These are phyloP conservation scores for Muscicapa comitata DNA, from an alignment of 2,797 vertebrate species.

Conservation along the genomic window DNA sequence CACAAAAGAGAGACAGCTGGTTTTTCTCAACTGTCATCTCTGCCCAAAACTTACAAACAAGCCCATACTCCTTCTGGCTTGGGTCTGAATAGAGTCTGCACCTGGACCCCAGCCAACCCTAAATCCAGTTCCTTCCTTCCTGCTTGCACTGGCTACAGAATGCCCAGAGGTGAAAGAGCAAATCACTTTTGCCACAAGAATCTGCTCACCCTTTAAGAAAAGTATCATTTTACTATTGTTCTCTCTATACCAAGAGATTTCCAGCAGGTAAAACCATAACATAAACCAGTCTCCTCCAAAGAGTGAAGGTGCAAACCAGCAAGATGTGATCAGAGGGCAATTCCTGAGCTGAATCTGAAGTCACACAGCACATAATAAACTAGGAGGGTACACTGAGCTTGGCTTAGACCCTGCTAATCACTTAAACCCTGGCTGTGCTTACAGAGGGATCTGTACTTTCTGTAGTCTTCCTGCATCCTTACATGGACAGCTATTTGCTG, in stretches of 20 bases:
- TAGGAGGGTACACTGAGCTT: background rate
- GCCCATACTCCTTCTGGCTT: background rate
- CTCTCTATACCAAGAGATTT: background rate
- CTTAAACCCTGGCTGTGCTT: constrained; percentile 20
- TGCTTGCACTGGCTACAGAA: background rate
- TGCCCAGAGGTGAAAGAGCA: background rate
- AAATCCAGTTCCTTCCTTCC: constrained; percentile 32
- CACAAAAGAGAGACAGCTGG: background rate
- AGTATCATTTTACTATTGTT: background rate
- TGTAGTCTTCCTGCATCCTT: background rate
- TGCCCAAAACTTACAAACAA: background rate
- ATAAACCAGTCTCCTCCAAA: background rate
- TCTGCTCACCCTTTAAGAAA: background rate
- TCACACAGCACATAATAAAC: background rate
- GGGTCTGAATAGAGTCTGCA: background rate
- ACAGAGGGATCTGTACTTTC: background rate
- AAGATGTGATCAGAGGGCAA: background rate
- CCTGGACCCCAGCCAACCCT: background rate
- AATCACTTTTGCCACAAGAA: background rate
- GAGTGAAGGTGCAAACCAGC: constrained; percentile 16
- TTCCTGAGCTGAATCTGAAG: background rate
- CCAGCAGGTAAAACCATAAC: background rate
- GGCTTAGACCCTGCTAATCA: constrained; percentile 7
- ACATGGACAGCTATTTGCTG: constrained; percentile 17
- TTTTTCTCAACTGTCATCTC: constrained; percentile 15